Evolutionary conservation across 2,888 invertebrate species (phyloP).

Genomic region (Azorinus chamasolen): DNA sequence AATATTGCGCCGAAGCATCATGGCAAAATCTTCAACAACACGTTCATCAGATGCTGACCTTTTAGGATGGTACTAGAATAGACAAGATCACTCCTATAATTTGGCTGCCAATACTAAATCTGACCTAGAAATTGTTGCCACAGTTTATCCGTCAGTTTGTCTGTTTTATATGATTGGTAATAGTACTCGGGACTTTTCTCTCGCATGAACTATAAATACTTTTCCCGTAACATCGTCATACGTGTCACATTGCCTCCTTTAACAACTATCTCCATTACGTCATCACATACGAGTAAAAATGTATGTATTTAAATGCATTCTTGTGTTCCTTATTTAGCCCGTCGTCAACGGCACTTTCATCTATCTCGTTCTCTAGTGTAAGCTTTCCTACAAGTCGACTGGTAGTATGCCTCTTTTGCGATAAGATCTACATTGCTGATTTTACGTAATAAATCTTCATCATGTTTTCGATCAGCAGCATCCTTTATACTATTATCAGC

Average conservation of each 20-base stretch:
- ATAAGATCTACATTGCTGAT: conserved; percentile 23
- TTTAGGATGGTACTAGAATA: conserved; percentile 42
- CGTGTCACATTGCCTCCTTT: conserved; percentile 36
- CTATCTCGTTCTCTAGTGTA: conserved; percentile 25
- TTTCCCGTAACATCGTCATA: conserved; percentile 37
- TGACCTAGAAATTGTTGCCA: conserved; percentile 20
- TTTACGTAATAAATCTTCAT: conserved; percentile 26
- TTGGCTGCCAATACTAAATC: conserved; percentile 46
- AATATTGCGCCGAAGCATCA: conserved; percentile 38
- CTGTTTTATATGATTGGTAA: conserved; percentile 46
- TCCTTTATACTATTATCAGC: conserved; percentile 40
- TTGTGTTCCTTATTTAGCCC: not conserved
- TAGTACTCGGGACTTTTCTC: conserved; percentile 26
- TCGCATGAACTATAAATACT: conserved; percentile 12
- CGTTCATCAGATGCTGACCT: conserved; percentile 42
- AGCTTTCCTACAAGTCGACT: conserved; percentile 21
- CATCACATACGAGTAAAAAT: conserved; percentile 12
- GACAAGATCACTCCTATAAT: too few relatives aligned
- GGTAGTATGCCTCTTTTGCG: conserved; percentile 41
- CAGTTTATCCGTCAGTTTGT: conserved; percentile 44
- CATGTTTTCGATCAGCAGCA: conserved; percentile 25
- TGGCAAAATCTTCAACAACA: conserved; percentile 30
- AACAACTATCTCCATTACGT: conserved; percentile 23
- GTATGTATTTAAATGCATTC: conserved; percentile 10
- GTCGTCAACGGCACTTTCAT: not conserved